Evolutionary conservation across 2,797 vertebrate species (phyloP), one percentile per base, ranked within the genome.

Genomic region (Ibycter americanus): DNA sequence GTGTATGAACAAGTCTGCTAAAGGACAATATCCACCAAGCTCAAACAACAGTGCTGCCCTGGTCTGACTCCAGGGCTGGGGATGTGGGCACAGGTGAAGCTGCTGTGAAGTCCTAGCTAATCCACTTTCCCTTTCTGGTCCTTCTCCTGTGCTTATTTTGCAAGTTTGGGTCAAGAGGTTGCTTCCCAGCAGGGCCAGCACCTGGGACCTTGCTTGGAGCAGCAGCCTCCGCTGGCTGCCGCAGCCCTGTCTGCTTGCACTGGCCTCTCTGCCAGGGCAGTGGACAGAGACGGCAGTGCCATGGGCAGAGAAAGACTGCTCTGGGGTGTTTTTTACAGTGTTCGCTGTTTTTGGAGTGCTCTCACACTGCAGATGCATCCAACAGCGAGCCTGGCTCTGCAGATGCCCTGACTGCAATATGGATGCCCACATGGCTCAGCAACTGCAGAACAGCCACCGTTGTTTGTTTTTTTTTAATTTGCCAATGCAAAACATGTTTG

Each of bases 321-420:
- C 14, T 15, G 42, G 1, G 42, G 1, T 15, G 1, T 2, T 34
- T 49, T 71, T 51, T 46, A 1, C 29, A 65, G 17, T 1, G 0
- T 34, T 49, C 17, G 8, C 40, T 15, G n/a, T 0, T 44, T 71
- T 81, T 81, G 11, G 25, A 71, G 26, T 0, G 0, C 12, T 71
- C 8, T 62, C 6, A 44, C 21, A 4, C 32, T 29, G 23, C 32
- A 66, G n/a, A 76, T 34, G 15, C 31, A 27, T 22, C 36, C 49
- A 36, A 17, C 6, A 42, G 38, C 1, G 0, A 83, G 70, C 49
- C 9, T n/a, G 63, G 40, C 40, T 83, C 56, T 66, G 66, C 26
- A 42, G 25, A 12, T 29, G 26, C 12, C n/a, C 49, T 72, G 44
- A 7, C 63, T 78, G 49, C 38, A 23, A 9, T 13, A 22, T 11